Percentiles rank a stretch among this genome's conserved stretches.
These are phyloP conservation scores for Aphodius granarius DNA, from an alignment of 2,888 invertebrate species.

Conservation along the genomic window DNA sequence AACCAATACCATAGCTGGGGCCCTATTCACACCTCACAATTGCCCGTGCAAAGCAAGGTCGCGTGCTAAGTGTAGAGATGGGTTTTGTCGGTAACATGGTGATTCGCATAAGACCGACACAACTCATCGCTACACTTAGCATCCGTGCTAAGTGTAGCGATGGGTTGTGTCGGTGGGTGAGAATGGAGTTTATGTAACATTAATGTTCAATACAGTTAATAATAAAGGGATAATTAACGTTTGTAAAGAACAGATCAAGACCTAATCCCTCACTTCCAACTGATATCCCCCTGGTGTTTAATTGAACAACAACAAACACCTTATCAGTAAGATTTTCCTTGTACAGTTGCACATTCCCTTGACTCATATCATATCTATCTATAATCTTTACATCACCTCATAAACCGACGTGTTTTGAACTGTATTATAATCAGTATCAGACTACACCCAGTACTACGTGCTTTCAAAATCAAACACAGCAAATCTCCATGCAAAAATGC, in stretches of 20 bases:
- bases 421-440: neutral
- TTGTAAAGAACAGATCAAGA: neutral
- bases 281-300: neutral
- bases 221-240: neutral
- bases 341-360: neutral
- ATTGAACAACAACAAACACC: neutral
- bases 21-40: too few relatives aligned
- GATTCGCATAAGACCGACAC: too few relatives aligned
- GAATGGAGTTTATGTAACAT: too few relatives aligned
- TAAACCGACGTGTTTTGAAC: neutral
- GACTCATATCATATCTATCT: neutral
- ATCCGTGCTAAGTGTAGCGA: too few relatives aligned
- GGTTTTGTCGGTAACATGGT: too few relatives aligned
- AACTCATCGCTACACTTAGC: too few relatives aligned
- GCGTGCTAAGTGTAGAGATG: too few relatives aligned
- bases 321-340: neutral
- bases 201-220: too few relatives aligned
- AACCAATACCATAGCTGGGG: too few relatives aligned
- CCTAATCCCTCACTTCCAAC: neutral
- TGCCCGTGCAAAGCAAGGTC: too few relatives aligned
- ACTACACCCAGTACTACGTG: too few relatives aligned
- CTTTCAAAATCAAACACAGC: neutral
- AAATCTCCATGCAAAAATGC: neutral
- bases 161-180: too few relatives aligned
- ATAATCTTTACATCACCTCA: neutral